Base-by-base conservation (phyloP, 2,113 vertebrate species). In the Desmodus rotundus region DNA sequence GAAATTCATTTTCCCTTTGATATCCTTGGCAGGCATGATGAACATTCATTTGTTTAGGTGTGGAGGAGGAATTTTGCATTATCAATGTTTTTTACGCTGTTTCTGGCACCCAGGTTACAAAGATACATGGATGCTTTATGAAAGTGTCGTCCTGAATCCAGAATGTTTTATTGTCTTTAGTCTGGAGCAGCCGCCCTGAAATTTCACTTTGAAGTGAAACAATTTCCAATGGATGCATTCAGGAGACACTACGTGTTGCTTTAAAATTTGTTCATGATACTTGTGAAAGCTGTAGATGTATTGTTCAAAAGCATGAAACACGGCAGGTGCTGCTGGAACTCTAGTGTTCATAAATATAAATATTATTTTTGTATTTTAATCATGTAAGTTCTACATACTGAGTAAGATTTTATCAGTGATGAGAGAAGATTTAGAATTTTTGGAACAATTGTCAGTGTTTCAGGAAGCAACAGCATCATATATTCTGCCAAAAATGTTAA, bases 41-140 rank as follows among this genome's bases (percentile, higher is more conserved):
- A 96, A 50, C 93, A 68, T 95, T 94, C 84, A 96, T 94, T 95
- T 90, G 67, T 96, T 97, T 96, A 95, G 95, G 58, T 96, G 91
- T 63, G 67, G 76, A 97, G 86, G 86, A 88, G 80, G 58, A 87
- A 93, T 91, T 91, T 86, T 91, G 68, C 38, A 80, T 97, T 87
- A 94, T 96, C 95, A 86, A 45, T 96, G 91, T 68, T 94, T 96
- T 90, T 82, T 78, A 70, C 74, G 68, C 91, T 95, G 54, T 95
- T 92, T 96, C 82, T 97, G 92, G 54, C 95, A 95, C 47, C 2
- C 10, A 22, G 67, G 3, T 87, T 96, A 56, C 58, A 68, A 94
- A 97, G 92, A 97, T 94, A 38, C 68, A 94, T 88, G 84, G 67
- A 72, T 77, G 41, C 87, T 92, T 94, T 76, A 61, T 65, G 72